phyloP scores from a whole-genome alignment of 2,888 invertebrate species.

The Camptogramma bilineatum region DNA sequence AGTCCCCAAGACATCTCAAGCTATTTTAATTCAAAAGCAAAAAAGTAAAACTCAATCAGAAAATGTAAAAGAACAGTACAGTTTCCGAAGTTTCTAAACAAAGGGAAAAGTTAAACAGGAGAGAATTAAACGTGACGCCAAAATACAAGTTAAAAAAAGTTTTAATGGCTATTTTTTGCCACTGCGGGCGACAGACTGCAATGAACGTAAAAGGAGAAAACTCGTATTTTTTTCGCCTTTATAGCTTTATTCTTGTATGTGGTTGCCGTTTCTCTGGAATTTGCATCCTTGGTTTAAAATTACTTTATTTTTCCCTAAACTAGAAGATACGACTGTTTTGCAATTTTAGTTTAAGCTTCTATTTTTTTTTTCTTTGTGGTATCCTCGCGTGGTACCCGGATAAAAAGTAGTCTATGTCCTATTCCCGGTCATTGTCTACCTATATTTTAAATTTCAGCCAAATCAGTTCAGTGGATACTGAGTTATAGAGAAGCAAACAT shows the following conservation, averaged over 20 bases:
- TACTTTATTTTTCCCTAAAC: neutral
- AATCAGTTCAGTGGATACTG: no score
- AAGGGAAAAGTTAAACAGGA: slow-evolving; percentile 55
- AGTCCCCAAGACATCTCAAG: slow-evolving; percentile 30
- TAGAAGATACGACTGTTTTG: neutral
- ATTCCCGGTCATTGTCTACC: no score
- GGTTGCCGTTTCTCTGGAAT: slow-evolving; percentile 1
- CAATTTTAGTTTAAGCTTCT: neutral
- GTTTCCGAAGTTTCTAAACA: slow-evolving; percentile 68
- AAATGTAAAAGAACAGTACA: slow-evolving; percentile 52
- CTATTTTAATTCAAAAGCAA: slow-evolving; percentile 41
- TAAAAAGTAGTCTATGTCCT: no score
- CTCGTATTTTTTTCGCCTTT: slow-evolving; percentile 18
- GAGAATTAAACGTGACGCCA: slow-evolving; percentile 63
- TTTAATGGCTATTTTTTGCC: slow-evolving; percentile 48
- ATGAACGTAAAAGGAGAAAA: slow-evolving; percentile 14
- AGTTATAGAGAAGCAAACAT: no score
- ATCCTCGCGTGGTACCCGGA: no score
- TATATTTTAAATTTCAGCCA: no score
- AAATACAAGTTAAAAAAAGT: slow-evolving; percentile 50
- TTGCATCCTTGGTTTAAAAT: slow-evolving; percentile 1
- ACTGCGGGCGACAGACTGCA: slow-evolving; percentile 21
- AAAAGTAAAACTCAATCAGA: slow-evolving; percentile 60
- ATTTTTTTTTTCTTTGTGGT: no score
- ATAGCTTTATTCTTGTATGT: slow-evolving; percentile 18